phyloP scores from a whole-genome alignment of 2,888 invertebrate species.

The Plusia festucae region DNA sequence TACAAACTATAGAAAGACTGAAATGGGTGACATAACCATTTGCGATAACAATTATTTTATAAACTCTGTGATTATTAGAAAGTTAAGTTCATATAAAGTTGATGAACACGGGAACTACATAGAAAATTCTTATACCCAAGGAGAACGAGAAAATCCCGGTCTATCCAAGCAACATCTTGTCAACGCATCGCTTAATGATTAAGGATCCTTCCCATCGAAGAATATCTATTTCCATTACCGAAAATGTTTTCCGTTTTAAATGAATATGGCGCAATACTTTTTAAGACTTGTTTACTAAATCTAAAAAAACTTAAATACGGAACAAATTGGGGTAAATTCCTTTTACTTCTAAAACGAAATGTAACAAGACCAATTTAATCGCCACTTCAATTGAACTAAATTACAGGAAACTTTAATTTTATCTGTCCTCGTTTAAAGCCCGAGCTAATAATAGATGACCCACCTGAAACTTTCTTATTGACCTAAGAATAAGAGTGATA shows the following conservation, averaged over 20 bases:
- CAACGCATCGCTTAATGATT: no score
- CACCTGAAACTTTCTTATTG: conserved; percentile 48
- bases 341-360: neutral
- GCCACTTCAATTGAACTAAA: conserved; percentile 26
- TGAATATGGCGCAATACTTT: neutral
- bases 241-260: neutral
- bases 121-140: no score
- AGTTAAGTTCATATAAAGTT: no score
- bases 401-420: conserved; percentile 40
- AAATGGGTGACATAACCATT: no score
- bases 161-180: no score
- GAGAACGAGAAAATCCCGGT: no score
- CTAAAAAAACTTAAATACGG: neutral
- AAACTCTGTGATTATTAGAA: no score
- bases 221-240: neutral
- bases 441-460: conserved; percentile 41
- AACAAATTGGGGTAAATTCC: neutral
- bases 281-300: neutral
- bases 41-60: no score
- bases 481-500: conserved; percentile 37
- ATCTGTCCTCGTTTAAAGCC: conserved; percentile 43
- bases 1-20: no score
- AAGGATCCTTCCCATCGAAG: no score
- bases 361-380: conserved; percentile 37
- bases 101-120: no score